A percentile compares a stretch with the other conserved stretches of the same genome.
These are phyloP conservation scores for Onchidella celtica DNA, from an alignment of 2,888 invertebrate genomes.

Conservation along the genomic window DNA sequence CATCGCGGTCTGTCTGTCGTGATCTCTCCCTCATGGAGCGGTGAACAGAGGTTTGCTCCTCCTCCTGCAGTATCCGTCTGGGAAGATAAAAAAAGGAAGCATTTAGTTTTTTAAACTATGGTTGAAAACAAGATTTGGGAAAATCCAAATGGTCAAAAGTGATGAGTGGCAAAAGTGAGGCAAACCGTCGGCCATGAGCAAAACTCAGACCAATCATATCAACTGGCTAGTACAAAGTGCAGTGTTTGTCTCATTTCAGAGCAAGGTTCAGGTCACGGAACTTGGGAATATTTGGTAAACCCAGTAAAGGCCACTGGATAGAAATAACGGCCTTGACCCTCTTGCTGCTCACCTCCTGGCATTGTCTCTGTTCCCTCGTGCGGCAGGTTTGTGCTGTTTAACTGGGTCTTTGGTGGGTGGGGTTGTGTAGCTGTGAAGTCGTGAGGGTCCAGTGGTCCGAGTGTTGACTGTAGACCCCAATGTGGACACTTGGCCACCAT, in stretches of 20 bases:
- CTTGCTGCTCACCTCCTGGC: conserved; percentile 37
- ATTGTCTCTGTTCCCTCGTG: conserved; percentile 32
- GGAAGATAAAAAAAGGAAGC: too few species aligned
- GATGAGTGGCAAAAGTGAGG: too few species aligned
- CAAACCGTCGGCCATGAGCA: too few species aligned
- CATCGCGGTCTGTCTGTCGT: conserved; percentile 46
- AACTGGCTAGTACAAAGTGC: too few species aligned
- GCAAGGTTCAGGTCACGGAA: too few species aligned
- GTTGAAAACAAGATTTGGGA: too few species aligned
- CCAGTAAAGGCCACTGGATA: neutral
- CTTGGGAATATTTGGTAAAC: too few species aligned
- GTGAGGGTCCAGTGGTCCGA: neutral
- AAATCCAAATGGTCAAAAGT: too few species aligned
- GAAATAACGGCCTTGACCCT: neutral
- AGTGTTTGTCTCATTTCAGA: too few species aligned
- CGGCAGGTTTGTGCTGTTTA: conserved; percentile 3
- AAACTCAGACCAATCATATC: too few species aligned
- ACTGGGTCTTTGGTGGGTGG: conserved; percentile 44
- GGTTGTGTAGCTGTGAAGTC: conserved; percentile 30
- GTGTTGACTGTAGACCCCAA: neutral
- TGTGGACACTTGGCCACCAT: conserved; percentile 33
- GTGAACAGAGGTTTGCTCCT: neutral
- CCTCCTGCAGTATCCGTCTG: conserved; percentile 35
- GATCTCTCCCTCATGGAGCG: conserved; percentile 28
- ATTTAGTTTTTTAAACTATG: too few species aligned